A percentile compares a stretch with the other conserved stretches of the same genome.
phyloP scores from a whole-genome alignment of 1,140 invertebrate species.

The Ptiloglossa arizonensis region DNA sequence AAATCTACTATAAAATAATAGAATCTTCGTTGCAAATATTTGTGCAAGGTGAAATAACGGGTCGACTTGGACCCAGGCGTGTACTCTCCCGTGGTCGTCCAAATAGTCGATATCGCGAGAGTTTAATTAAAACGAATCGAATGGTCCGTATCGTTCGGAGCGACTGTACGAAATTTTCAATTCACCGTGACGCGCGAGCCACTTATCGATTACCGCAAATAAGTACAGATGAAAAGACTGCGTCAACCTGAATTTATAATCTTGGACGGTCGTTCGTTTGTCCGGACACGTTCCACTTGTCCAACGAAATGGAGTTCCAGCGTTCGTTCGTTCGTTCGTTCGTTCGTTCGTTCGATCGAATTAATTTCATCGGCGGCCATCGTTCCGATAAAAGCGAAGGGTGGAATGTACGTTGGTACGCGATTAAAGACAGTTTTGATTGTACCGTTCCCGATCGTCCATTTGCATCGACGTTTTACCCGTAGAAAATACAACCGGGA shows the following conservation, averaged over 20 bases:
- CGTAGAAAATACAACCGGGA: neutral
- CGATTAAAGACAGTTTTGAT: neutral
- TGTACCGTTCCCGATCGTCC: neutral
- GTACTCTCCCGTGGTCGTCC: no score
- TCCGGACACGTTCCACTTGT: neutral
- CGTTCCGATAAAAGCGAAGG: neutral
- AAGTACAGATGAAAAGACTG: neutral
- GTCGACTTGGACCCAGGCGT: no score
- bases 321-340: neutral
- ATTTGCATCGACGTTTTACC: neutral
- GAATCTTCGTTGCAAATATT: no score
- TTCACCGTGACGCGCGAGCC: neutral
- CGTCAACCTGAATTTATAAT: neutral
- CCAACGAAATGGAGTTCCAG: neutral
- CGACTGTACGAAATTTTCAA: no score
- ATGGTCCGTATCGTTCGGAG: no score
- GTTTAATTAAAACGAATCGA: no score
- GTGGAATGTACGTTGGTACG: neutral
- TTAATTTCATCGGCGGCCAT: neutral
- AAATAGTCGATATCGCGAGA: no score
- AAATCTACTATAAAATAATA: no score
- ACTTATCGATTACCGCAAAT: neutral
- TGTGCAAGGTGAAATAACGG: no score
- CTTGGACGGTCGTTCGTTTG: neutral
- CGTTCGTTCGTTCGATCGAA: neutral